Percentiles rank a stretch among this genome's conserved stretches.
Evolutionary conservation across 2,797 vertebrate species (phyloP).

Genomic region (Xyrichtys novacula): DNA sequence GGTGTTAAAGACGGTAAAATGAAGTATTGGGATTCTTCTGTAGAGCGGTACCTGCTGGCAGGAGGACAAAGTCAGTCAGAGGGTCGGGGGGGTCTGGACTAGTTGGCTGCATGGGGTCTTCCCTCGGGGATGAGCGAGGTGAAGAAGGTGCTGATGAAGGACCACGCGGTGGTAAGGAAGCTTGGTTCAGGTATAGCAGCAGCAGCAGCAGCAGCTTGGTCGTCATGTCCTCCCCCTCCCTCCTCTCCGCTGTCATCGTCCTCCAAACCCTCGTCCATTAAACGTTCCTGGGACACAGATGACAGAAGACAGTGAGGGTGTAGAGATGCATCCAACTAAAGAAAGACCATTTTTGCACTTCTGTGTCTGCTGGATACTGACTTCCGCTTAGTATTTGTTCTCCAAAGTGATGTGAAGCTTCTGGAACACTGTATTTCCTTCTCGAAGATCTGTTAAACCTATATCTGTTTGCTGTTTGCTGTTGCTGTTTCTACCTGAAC

Average conservation of each 20-base stretch:
- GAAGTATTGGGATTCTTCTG: conserved; percentile 18
- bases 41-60: conserved; percentile 37
- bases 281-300: conserved; percentile 86
- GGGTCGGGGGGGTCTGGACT: conserved; percentile 40
- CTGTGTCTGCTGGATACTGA: too few species aligned
- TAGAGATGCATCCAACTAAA: neutral
- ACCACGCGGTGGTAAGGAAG: conserved; percentile 91
- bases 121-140: conserved; percentile 97
- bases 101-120: conserved; percentile 92
- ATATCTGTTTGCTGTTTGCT: too few species aligned
- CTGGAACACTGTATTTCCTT: too few species aligned
- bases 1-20: conserved; percentile 12
- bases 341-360: too few species aligned
- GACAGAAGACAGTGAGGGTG: neutral
- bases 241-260: conserved; percentile 90
- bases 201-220: conserved; percentile 58
- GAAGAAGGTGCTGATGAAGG: conserved; percentile 97
- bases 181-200: conserved; percentile 81
- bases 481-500: too few species aligned
- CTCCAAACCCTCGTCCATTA: conserved; percentile 90
- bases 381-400: too few species aligned
- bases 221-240: conserved; percentile 75
- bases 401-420: too few species aligned
- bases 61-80: conserved; percentile 2
- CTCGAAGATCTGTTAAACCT: too few species aligned